Conservation (phyloP, 2,888 invertebrate species). For the Ormyrus pomaceus region DNA sequence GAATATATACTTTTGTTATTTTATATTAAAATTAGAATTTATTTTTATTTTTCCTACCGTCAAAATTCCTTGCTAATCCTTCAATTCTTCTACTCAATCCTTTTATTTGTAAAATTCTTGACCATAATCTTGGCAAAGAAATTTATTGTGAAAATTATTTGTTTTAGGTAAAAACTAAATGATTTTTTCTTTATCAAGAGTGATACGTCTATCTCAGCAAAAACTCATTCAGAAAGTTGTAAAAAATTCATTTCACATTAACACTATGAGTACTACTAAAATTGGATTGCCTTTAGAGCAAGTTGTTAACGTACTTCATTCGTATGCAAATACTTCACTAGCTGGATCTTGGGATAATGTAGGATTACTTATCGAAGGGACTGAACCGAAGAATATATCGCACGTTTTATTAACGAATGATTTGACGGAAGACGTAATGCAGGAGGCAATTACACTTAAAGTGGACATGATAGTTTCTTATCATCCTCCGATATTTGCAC, state of each 20-base stretch:
- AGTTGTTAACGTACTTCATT: slow-evolving; percentile 80
- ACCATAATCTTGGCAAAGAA: background rate
- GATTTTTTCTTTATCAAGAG: slow-evolving; percentile 28
- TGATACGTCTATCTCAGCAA: background rate
- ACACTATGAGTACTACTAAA: slow-evolving; percentile 32
- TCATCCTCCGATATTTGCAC: slow-evolving; percentile 95
- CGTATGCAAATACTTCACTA: slow-evolving; percentile 82
- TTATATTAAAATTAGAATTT: slow-evolving; percentile 40
- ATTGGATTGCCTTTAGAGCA: slow-evolving; percentile 76
- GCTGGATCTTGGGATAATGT: slow-evolving; percentile 97
- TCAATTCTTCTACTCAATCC: background rate
- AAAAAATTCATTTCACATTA: background rate
- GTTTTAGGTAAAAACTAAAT: slow-evolving; percentile 52
- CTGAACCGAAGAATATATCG: slow-evolving; percentile 76
- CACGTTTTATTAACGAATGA: slow-evolving; percentile 93
- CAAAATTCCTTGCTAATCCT: background rate
- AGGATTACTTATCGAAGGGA: slow-evolving; percentile 91
- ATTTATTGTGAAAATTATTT: slow-evolving; percentile 27
- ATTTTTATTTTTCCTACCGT: slow-evolving; percentile 12
- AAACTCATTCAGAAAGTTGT: background rate
- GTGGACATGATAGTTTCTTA: slow-evolving; percentile 92
- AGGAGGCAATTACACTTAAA: slow-evolving; percentile 84
- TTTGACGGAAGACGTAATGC: slow-evolving; percentile 90
- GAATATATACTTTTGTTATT: slow-evolving; percentile 58
- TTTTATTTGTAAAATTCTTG: slow-evolving; percentile 7